These are phyloP conservation scores for Akabosia matsudoensis DNA, from an alignment of 1,140 invertebrate genomes.

Conservation along the genomic window DNA sequence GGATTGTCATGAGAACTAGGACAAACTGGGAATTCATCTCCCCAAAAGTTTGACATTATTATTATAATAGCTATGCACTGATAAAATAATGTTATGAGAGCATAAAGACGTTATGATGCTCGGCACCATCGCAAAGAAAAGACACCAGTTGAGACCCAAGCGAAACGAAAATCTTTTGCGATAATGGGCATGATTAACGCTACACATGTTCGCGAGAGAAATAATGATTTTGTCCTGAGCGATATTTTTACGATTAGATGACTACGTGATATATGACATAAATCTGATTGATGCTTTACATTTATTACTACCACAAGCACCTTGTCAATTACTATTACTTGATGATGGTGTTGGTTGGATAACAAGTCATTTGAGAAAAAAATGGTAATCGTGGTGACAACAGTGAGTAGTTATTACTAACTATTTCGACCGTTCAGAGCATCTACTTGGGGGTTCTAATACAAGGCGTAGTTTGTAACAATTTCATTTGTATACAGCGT, in stretches of 20 bases:
- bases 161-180: background rate
- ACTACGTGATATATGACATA: background rate
- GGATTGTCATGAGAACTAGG: background rate
- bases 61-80: background rate
- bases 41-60: background rate
- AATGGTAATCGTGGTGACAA: no score
- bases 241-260: no score
- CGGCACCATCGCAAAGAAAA: background rate
- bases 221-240: background rate
- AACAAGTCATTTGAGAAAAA: no score
- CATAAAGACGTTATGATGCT: background rate
- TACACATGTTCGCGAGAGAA: background rate
- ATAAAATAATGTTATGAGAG: background rate
- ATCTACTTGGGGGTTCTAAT: no score
- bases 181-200: background rate
- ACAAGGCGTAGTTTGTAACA: no score
- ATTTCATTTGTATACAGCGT: no score
- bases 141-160: background rate
- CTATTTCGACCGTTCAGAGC: no score
- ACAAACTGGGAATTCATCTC: background rate
- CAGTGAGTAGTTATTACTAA: no score
- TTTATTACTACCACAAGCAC: no score
- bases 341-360: no score
- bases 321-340: no score
- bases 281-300: no score